These are phyloP conservation scores for Microtus californicus DNA, from an alignment of 2,797 vertebrate species.

Conservation along the genomic window DNA sequence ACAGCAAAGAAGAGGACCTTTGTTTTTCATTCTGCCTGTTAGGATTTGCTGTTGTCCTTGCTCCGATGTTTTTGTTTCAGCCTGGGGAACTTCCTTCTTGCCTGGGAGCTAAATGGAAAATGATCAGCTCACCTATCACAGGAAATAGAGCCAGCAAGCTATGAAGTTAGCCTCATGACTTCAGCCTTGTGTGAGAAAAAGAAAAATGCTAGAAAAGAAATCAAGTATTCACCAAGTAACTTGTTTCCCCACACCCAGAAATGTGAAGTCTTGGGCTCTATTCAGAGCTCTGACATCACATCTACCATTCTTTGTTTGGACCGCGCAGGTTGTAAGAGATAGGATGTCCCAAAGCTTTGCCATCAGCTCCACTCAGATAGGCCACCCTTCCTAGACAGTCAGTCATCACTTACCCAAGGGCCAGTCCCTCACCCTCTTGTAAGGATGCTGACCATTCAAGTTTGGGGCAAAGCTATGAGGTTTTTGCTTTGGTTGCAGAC, in stretches of 20 bases:
- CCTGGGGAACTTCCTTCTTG: slow-evolving; percentile 55
- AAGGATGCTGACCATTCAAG: neutral
- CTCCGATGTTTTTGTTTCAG: slow-evolving; percentile 43
- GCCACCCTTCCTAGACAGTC: neutral
- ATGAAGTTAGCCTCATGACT: slow-evolving; percentile 49
- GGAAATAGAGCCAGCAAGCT: slow-evolving; percentile 56
- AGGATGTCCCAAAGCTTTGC: slow-evolving; percentile 42
- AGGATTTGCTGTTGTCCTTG: slow-evolving; percentile 9
- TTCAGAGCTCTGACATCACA: too few species aligned
- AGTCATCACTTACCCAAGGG: neutral
- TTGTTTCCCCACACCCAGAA: slow-evolving; percentile 24
- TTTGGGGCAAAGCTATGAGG: slow-evolving; percentile 6
- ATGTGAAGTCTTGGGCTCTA: neutral
- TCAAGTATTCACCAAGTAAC: slow-evolving; percentile 21
- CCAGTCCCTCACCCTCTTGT: neutral
- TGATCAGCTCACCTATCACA: slow-evolving; percentile 61
- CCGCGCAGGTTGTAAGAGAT: slow-evolving; percentile 47
- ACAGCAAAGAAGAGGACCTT: slow-evolving; percentile 70
- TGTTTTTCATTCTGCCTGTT: slow-evolving; percentile 56
- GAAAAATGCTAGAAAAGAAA: slow-evolving; percentile 58
- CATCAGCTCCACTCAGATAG: neutral
- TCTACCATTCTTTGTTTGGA: slow-evolving; percentile 64
- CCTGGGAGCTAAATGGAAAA: slow-evolving; percentile 62
- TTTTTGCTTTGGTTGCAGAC: slow-evolving; percentile 32
- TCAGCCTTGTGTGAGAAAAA: neutral